Evolutionary conservation across 1,140 invertebrate genomes (phyloP), one percentile per base, ranked within the genome.

Genomic region (Lepidostoma basale): DNA sequence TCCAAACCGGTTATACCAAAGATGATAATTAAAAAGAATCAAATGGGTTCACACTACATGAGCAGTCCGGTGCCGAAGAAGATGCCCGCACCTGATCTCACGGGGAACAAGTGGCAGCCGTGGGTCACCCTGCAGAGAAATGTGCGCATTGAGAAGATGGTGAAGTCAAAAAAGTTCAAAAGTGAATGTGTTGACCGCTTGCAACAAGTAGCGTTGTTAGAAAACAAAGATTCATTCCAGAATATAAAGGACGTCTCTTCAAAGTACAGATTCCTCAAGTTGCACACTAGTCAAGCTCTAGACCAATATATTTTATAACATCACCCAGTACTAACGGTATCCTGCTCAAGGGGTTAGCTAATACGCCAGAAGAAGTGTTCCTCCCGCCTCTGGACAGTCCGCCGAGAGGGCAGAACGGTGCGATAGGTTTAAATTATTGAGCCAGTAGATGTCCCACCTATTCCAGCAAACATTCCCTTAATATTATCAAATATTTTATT

Each of bases 51-150:
- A 42, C 82, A 83, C 73, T 83, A 82, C 72, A 76, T 81, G 5
- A 83, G 82, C 62, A 76, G 74, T 3, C 28, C 60, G 8, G 33
- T 16, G 16, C 74, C 67, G 60, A 74, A 76, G 68, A 68, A 76
- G 16, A 63, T 67, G 9, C 76, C 73, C 67, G 77, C 77, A 62
- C 79, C 80, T 6, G 80, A 82, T 60, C 73, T 81, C 39, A 81
- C 79, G 3, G 80, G 80, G 8, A 77, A 78, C 49, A 83, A 82
- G 69, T 83, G 82, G 82, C 82, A 83, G 71, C 82, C 82, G 4
- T 81, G 79, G 78, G 82, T 83, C 23, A 80, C 78, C 60, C 62
- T 83, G 60, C 80, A 81, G 54, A 81, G 79, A 76, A 79, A 79
- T 74, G 66, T 70, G 68, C 79, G 80, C 56, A 78, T 83, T 58